Percentiles rank a stretch among this genome's conserved stretches.
Conservation (phyloP, 2,888 invertebrate species). For the Synergus laeviventris region DNA sequence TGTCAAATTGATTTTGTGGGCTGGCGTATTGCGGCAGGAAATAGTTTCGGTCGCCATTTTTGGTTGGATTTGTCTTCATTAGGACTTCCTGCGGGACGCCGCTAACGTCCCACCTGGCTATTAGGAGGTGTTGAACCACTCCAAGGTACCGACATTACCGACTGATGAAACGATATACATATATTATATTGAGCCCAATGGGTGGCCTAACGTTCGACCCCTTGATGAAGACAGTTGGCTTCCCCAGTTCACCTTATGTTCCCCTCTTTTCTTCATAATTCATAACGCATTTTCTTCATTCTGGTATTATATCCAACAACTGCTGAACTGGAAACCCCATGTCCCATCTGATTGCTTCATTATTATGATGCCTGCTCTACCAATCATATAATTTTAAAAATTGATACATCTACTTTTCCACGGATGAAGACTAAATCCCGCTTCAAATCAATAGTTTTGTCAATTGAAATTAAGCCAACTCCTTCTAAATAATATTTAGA, state of each 20-base stretch:
- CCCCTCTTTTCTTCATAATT: neutral
- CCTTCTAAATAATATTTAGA: neutral
- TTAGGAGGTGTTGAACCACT: conserved; percentile 70
- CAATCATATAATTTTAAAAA: neutral
- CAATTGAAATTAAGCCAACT: neutral
- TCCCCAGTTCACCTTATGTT: conserved; percentile 15
- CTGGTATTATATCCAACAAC: neutral
- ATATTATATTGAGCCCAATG: conserved; percentile 51
- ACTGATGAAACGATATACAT: conserved; percentile 50
- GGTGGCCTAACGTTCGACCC: conserved; percentile 49
- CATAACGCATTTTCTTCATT: conserved; percentile 21
- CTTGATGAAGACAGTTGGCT: conserved; percentile 43
- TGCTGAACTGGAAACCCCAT: neutral
- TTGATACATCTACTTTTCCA: neutral
- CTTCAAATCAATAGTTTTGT: neutral
- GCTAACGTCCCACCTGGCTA: conserved; percentile 72
- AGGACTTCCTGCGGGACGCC: conserved; percentile 71
- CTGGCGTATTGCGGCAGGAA: conserved; percentile 63
- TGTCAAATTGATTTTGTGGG: conserved; percentile 48
- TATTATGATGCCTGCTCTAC: neutral
- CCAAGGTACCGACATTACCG: conserved; percentile 45
- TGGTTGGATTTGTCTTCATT: conserved; percentile 75
- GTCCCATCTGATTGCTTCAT: neutral
- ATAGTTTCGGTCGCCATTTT: conserved; percentile 70
- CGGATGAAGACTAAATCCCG: neutral